Evolutionary conservation across 1,140 invertebrate species (phyloP).

Genomic region (Ericerus pela): DNA sequence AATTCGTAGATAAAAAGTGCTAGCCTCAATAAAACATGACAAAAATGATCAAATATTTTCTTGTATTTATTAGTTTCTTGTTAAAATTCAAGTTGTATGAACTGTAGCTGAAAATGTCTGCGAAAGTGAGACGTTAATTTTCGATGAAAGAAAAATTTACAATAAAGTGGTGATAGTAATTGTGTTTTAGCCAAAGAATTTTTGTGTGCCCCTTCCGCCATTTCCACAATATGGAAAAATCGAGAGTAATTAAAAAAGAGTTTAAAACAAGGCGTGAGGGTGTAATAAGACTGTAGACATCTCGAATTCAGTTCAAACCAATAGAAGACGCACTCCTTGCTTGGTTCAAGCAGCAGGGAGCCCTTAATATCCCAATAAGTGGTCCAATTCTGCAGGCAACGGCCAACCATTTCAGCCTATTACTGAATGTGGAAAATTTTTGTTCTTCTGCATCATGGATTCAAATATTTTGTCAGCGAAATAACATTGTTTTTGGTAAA

Average conservation of each 20-base stretch:
- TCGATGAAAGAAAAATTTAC: constrained; percentile 4
- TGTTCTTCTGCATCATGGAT: background rate
- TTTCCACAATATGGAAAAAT: constrained; percentile 9
- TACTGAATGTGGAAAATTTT: constrained; percentile 5
- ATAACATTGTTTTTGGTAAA: too few species aligned
- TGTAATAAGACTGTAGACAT: constrained; percentile 2
- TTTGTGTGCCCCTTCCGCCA: background rate
- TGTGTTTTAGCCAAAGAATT: constrained; percentile 3
- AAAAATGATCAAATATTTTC: too few species aligned
- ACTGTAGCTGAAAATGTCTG: too few species aligned
- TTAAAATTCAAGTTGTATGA: too few species aligned
- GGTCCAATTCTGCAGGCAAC: constrained; percentile 28
- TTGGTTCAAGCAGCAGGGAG: constrained; percentile 26
- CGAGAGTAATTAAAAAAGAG: constrained; percentile 8
- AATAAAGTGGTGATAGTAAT: too few species aligned
- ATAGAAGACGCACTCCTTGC: constrained; percentile 26
- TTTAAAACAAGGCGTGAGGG: constrained; percentile 5
- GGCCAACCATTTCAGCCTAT: constrained; percentile 25
- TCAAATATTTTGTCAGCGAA: background rate
- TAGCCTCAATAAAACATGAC: too few species aligned
- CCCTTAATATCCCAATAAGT: constrained; percentile 26
- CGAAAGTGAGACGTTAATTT: background rate
- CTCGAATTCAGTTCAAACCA: constrained; percentile 22
- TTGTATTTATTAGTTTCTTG: too few species aligned
- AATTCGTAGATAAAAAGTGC: too few species aligned